These are phyloP conservation scores for Philaethria dido DNA, from an alignment of 2,888 invertebrate genomes.

Conservation along the genomic window DNA sequence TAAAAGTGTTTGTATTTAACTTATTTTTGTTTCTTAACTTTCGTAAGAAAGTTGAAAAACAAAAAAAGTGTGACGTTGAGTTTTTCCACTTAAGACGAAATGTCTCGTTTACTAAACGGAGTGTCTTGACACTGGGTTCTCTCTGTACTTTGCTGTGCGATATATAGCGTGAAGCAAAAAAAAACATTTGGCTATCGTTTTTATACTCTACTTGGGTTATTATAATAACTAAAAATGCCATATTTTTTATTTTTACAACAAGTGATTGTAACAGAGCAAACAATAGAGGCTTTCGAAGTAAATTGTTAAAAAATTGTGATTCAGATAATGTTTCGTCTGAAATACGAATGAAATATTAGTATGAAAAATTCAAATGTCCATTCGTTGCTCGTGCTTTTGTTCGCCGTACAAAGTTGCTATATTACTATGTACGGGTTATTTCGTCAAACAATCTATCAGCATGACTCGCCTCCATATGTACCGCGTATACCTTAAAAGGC, in stretches of 20 bases:
- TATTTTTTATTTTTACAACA: not conserved
- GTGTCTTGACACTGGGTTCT: no score
- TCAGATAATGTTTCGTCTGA: constrained; percentile 13
- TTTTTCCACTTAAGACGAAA: no score
- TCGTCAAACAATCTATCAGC: constrained; percentile 61
- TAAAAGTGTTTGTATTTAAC: no score
- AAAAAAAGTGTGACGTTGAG: no score
- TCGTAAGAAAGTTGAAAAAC: no score
- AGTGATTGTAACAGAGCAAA: not conserved
- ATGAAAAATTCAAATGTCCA: constrained; percentile 7
- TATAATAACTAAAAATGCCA: not conserved
- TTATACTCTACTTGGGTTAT: no score
- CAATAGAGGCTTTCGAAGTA: not conserved
- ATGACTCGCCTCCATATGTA: constrained; percentile 60
- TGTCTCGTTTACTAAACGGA: no score
- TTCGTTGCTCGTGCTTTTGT: constrained; percentile 45
- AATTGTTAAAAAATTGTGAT: constrained; percentile 4
- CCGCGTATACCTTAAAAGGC: constrained; percentile 64
- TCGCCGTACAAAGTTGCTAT: constrained; percentile 50
- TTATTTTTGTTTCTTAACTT: no score
- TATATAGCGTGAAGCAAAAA: no score
- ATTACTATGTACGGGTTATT: constrained; percentile 57
- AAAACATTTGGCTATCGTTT: no score
- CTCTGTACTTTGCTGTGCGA: no score
- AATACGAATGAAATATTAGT: constrained; percentile 4